Percentiles rank a stretch among this genome's conserved stretches.
These are phyloP conservation scores for Synanceia verrucosa DNA, from an alignment of 2,797 vertebrate genomes.

Conservation along the genomic window DNA sequence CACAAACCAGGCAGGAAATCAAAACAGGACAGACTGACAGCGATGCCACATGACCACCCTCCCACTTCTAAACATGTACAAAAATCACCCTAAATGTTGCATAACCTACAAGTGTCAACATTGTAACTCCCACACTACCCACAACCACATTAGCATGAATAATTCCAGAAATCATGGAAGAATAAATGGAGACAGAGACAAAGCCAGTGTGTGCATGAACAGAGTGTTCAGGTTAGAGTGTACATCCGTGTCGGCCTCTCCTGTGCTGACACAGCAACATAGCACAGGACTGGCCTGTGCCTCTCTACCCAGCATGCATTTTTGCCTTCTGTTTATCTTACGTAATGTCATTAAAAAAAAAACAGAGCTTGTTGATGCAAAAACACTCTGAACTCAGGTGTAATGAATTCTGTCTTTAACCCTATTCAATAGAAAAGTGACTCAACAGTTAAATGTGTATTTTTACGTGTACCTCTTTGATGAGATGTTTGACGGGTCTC, in stretches of 20 bases:
- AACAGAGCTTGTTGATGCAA: not conserved
- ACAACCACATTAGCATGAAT: not conserved
- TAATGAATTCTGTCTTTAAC: not conserved
- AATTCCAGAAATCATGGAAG: conserved; percentile 20
- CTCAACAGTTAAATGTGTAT: not conserved
- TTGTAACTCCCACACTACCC: not conserved
- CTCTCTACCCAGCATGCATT: conserved; percentile 60
- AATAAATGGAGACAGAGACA: conserved; percentile 25
- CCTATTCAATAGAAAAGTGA: not conserved
- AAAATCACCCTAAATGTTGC: conserved; percentile 24
- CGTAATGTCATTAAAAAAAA: conserved; percentile 40
- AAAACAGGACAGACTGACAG: conserved; percentile 29
- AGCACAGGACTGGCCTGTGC: conserved; percentile 37
- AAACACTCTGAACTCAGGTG: not conserved
- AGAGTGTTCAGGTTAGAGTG: not conserved
- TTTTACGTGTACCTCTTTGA: conserved; percentile 83
- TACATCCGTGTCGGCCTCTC: conserved; percentile 6
- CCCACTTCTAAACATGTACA: not conserved
- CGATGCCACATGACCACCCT: not conserved
- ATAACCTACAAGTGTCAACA: conserved; percentile 18
- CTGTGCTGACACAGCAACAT: conserved; percentile 55
- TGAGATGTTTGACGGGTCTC: conserved; percentile 89
- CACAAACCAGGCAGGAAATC: conserved; percentile 43
- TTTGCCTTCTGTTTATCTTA: conserved; percentile 56
- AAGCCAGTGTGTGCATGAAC: not conserved